phyloP scores from a whole-genome alignment of 2,797 vertebrate species.

The Clarias fuscus region DNA sequence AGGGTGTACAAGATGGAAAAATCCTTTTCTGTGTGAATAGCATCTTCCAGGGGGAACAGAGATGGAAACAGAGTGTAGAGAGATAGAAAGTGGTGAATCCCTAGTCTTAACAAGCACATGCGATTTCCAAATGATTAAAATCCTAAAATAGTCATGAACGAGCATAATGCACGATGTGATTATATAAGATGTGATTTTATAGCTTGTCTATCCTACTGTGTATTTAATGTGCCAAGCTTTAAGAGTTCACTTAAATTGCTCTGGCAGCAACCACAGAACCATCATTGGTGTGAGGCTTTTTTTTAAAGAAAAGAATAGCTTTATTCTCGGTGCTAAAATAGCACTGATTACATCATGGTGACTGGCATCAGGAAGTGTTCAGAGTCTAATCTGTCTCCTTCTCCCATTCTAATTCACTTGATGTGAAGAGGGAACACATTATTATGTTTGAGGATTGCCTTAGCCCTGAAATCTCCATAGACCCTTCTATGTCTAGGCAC shows the following conservation, averaged over 20 bases:
- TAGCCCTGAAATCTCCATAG: constrained; percentile 28
- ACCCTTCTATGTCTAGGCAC: constrained; percentile 28
- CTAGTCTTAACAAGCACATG: constrained; percentile 41
- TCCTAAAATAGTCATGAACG: constrained; percentile 32
- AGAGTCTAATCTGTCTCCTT: constrained; percentile 32
- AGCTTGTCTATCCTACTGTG: constrained; percentile 19
- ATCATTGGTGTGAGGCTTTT: constrained; percentile 35
- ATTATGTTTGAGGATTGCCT: constrained; percentile 45
- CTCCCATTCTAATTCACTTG: constrained; percentile 41
- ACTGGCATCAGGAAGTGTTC: constrained; percentile 45
- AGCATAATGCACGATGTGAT: constrained; percentile 35
- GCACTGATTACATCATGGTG: constrained; percentile 44
- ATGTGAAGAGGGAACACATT: constrained; percentile 36
- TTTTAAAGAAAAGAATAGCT: constrained; percentile 34
- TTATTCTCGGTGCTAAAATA: constrained; percentile 39
- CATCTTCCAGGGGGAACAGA: constrained; percentile 63
- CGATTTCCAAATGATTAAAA: constrained; percentile 45
- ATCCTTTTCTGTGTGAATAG: constrained; percentile 60
- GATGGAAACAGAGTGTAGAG: not conserved
- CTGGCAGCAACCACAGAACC: constrained; percentile 33
- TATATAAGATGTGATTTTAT: constrained; percentile 43
- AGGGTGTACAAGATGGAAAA: constrained; percentile 70
- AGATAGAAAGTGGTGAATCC: constrained; percentile 7
- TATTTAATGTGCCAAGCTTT: constrained; percentile 31
- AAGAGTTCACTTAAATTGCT: constrained; percentile 43